These are phyloP conservation scores for Oncorhynchus mykiss DNA, from an alignment of 2,113 vertebrate species.

Conservation along the genomic window DNA sequence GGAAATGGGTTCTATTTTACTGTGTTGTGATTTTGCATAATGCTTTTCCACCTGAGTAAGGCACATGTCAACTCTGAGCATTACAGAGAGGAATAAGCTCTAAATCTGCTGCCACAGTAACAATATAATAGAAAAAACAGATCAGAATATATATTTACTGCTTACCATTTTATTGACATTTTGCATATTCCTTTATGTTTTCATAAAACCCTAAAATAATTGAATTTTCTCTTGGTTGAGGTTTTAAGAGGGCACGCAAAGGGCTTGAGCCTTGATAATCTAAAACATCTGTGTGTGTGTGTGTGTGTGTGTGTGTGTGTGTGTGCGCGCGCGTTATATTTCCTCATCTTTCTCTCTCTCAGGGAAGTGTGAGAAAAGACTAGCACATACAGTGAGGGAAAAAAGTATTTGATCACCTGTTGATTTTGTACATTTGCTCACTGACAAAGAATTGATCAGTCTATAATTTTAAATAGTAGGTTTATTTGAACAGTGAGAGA, in stretches of 20 bases:
- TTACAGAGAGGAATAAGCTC: conserved; percentile 22
- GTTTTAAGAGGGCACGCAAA: conserved; percentile 31
- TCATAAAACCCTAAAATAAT: conserved; percentile 23
- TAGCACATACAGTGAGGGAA: too few species aligned
- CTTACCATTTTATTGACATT: not conserved
- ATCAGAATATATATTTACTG: not conserved
- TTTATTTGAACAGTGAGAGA: too few species aligned
- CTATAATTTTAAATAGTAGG: too few species aligned
- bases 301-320: not conserved
- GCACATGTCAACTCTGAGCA: not conserved
- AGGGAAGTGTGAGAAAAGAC: too few species aligned
- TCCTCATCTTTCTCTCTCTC: too few species aligned
- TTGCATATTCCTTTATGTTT: conserved; percentile 19
- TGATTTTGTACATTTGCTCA: too few species aligned
- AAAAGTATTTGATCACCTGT: too few species aligned
- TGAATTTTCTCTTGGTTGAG: not conserved
- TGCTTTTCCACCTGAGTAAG: not conserved
- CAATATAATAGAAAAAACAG: not conserved
- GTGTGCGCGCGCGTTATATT: too few species aligned
- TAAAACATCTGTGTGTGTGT: not conserved
- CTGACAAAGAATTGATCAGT: too few species aligned
- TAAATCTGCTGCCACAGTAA: conserved; percentile 25
- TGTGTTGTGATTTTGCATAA: not conserved
- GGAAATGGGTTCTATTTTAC: not conserved
- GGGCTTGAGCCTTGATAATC: conserved; percentile 30